Evolutionary conservation across 2,888 invertebrate genomes (phyloP), one percentile per base, ranked within the genome.

Genomic region (Lypha dubia): DNA sequence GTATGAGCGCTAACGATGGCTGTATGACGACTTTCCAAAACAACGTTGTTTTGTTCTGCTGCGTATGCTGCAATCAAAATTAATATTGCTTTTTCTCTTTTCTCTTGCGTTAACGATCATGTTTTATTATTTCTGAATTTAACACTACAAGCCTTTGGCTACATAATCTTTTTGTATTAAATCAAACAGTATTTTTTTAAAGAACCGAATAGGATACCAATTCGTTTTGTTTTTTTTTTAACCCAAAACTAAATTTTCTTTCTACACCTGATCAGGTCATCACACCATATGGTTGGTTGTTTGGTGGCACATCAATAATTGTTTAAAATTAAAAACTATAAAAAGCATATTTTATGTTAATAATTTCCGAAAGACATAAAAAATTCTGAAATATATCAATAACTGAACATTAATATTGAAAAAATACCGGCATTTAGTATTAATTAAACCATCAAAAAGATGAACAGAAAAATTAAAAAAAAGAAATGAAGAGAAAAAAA

Each of bases 281-380:
- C n/a, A 7, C 20, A 15, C 58, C 82, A 82, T 76, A 82, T 82
- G 83, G n/a, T n/a, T n/a, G n/a, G n/a, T n/a, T n/a, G n/a, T n/a
- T n/a, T n/a, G n/a, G 63, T 70, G 53, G 53, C 70, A 6, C n/a
- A 60, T 11, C 17, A 44, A 3, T 15, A 38, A 17, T 20, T 9
- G 17, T 58, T 60, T 17, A 67, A 53, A 70, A 56, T 73, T 3
- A 46, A 67, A 58, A 35, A 35, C 20, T 32, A 76, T 60, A 22
- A 80, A 68, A 58, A 60, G 4, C 74, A 75, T 80, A 76, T 67
- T 84, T 84, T 76, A 80, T 76, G 71, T 63, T 80, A 84, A 80
- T 84, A 84, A 84, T 84, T 81, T 84, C 84, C 84, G 71, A 77
- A 81, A 84, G 20, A 35, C 63, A 84, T 84, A 77, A 81, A 77